These are phyloP conservation scores for Ia io DNA, from an alignment of 2,113 vertebrate genomes.

Conservation along the genomic window DNA sequence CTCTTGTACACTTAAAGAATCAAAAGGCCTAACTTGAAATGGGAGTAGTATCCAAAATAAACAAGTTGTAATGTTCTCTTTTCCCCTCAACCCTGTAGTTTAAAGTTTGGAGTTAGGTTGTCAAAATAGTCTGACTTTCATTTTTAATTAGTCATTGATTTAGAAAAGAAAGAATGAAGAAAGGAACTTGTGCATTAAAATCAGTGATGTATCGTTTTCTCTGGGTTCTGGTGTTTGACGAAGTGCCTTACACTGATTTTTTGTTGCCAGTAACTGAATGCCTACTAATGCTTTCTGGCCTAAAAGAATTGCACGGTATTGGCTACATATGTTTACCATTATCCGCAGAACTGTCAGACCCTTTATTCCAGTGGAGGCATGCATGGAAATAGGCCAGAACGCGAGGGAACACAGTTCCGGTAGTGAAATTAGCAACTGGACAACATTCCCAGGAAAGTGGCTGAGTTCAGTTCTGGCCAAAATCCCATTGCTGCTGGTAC, in stretches of 20 bases:
- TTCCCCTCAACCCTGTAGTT: constrained; percentile 25
- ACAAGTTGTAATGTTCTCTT: constrained; percentile 75
- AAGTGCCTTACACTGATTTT: constrained; percentile 76
- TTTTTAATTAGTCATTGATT: constrained; percentile 73
- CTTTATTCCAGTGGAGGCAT: constrained; percentile 81
- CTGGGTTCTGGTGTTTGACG: constrained; percentile 65
- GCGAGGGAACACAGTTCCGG: constrained; percentile 81
- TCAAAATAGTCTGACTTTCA: constrained; percentile 65
- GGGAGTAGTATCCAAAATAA: constrained; percentile 78
- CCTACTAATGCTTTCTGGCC: constrained; percentile 82
- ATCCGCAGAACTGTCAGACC: constrained; percentile 81
- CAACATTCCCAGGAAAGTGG: constrained; percentile 83
- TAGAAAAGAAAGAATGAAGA: constrained; percentile 34
- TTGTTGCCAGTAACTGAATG: constrained; percentile 80
- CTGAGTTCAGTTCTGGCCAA: constrained; percentile 76
- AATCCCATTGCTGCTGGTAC: constrained; percentile 73
- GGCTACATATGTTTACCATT: constrained; percentile 86
- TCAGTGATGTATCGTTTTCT: constrained; percentile 67
- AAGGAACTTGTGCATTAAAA: constrained; percentile 61
- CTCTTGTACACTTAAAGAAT: constrained; percentile 75
- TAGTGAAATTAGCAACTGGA: constrained; percentile 87
- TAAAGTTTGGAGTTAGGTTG: constrained; percentile 77
- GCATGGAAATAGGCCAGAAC: constrained; percentile 82
- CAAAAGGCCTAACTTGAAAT: constrained; percentile 78
- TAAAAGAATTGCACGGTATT: constrained; percentile 76